phyloP scores from a whole-genome alignment of 2,888 invertebrate genomes.

The Argyresthia goedartella region DNA sequence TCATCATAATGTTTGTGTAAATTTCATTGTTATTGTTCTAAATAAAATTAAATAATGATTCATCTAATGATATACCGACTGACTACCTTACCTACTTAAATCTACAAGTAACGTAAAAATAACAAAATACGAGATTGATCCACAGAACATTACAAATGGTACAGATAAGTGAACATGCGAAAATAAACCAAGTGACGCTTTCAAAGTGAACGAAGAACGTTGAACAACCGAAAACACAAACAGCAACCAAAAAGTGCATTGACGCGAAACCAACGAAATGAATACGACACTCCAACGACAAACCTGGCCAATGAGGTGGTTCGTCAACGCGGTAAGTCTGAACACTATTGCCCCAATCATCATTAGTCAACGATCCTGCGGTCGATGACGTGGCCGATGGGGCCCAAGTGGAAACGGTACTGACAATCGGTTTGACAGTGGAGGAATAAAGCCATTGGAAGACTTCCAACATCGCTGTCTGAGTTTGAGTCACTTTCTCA shows the following conservation, averaged over 20 bases:
- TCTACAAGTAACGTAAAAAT: no score
- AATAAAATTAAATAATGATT: no score
- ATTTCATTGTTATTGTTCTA: no score
- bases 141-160: no score
- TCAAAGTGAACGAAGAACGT: neutral
- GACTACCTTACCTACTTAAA: no score
- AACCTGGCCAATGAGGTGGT: constrained; percentile 67
- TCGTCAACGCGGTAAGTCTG: constrained; percentile 66
- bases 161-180: neutral
- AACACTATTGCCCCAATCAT: constrained; percentile 61
- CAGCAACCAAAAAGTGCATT: constrained; percentile 58
- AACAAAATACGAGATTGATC: no score
- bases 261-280: constrained; percentile 40
- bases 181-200: neutral
- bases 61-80: no score
- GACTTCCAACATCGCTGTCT: constrained; percentile 64
- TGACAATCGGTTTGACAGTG: constrained; percentile 57
- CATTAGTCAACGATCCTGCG: constrained; percentile 36
- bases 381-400: constrained; percentile 41
- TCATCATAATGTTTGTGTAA: no score
- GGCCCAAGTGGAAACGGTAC: constrained; percentile 45
- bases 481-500: constrained; percentile 59
- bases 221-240: neutral
- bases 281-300: constrained; percentile 61
- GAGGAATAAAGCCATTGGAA: constrained; percentile 64